Evolutionary conservation across 2,113 vertebrate species (phyloP).

Genomic region (Budorcas taxicolor): DNA sequence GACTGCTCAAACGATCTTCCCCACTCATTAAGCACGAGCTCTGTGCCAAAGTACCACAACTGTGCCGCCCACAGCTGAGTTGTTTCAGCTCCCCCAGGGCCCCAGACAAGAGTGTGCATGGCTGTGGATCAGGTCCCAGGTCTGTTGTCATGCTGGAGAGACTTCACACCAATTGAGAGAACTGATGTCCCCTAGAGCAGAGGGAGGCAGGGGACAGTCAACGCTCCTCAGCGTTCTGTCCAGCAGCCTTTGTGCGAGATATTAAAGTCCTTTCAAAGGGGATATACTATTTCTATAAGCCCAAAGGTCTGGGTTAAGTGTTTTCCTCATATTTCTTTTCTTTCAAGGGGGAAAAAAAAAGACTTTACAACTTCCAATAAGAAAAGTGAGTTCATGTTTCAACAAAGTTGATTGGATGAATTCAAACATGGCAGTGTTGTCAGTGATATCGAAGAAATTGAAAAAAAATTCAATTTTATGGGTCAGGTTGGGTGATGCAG

Average conservation of each 20-base stretch:
- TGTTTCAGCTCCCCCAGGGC: background rate
- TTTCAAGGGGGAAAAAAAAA: background rate
- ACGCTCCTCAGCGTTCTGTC: background rate
- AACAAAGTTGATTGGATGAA: constrained; percentile 47
- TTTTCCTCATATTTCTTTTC: constrained; percentile 38
- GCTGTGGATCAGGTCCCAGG: too few species aligned
- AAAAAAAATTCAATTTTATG: constrained; percentile 40
- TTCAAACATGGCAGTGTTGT: background rate
- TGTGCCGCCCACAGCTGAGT: background rate
- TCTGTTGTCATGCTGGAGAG: background rate
- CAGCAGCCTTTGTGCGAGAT: background rate
- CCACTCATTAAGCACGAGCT: background rate
- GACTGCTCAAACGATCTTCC: background rate
- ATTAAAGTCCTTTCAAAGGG: background rate
- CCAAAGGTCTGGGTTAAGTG: constrained; percentile 22
- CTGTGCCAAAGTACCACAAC: background rate
- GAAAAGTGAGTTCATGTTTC: constrained; percentile 30
- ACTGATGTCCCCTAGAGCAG: background rate
- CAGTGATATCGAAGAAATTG: background rate
- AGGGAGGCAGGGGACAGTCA: background rate
- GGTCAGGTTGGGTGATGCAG: background rate
- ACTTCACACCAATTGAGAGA: background rate
- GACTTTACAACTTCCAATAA: constrained; percentile 2
- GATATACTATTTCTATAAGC: background rate
- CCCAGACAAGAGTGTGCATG: background rate